A percentile compares a stretch with the other conserved stretches of the same genome.
phyloP scores from a whole-genome alignment of 1,140 invertebrate species.

The Branchinecta lynchi region DNA sequence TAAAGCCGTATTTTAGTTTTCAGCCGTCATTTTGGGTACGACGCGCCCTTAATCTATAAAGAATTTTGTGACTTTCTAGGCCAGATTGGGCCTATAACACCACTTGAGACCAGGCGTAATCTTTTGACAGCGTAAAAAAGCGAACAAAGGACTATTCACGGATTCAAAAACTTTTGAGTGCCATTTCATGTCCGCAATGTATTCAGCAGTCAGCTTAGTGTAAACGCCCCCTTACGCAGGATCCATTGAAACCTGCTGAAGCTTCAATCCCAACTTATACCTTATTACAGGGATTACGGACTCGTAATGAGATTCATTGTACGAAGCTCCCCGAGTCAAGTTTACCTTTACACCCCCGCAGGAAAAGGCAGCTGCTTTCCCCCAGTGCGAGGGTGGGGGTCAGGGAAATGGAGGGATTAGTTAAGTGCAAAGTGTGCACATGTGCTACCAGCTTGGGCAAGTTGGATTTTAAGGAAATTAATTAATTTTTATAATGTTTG shows the following conservation, averaged over 20 bases:
- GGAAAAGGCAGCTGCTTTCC: not conserved
- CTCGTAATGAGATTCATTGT: constrained; percentile 7
- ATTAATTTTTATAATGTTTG: too few relatives aligned
- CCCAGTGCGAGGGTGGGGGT: not conserved
- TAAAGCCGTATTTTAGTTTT: too few relatives aligned
- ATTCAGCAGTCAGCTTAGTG: not conserved
- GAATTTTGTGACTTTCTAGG: too few relatives aligned
- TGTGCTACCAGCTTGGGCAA: too few relatives aligned
- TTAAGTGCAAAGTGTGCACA: too few relatives aligned
- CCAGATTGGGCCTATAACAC: too few relatives aligned
- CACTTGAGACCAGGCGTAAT: too few relatives aligned
- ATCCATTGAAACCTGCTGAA: not conserved
- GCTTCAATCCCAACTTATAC: constrained; percentile 5
- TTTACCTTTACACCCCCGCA: constrained; percentile 10
- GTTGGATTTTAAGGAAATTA: too few relatives aligned
- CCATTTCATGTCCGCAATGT: not conserved
- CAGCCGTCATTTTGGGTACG: too few relatives aligned
- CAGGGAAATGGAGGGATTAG: not conserved
- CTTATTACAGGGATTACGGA: constrained; percentile 6
- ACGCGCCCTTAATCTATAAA: too few relatives aligned
- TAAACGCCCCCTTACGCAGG: not conserved
- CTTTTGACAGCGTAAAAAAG: too few relatives aligned
- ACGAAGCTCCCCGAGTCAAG: not conserved
- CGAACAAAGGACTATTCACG: too few relatives aligned
- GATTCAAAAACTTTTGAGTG: not conserved